Base-by-base conservation (phyloP, 37 sponge, comb jelly and placozoan genomes). In the Lycopodina hypogea region DNA sequence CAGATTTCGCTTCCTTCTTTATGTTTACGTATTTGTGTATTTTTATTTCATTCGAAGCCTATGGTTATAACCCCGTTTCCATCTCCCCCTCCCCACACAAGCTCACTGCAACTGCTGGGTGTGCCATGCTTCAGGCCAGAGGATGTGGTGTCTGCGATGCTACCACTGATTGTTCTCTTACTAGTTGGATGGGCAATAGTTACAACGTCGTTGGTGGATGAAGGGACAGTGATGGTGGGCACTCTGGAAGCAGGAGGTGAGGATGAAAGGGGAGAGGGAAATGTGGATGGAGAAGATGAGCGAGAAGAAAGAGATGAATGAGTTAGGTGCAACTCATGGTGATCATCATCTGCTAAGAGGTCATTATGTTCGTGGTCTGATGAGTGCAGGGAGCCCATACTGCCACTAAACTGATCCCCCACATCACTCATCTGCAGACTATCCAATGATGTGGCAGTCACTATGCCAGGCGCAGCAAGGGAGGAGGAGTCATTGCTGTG, bases 321-420 rank as follows among this genome's bases (percentile, higher is more conserved):
- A 12, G 4, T 45, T 45, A 45, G 48, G 8, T 45, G 4, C 8
- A 45, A 45, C 48, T 26, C 12, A 17, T 59, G 4, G 12, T 28
- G 4, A 7, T 28, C 15, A 12, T 23, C 28, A 7, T 59, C 28
- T 22, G 35, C 0, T n/a, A 35, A 63, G 48, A 58, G 40, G 41
- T 22, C n/a, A n/a, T n/a, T 37, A 14, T 76, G 36, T 68, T 52
- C 26, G 28, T 8, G 73, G 15, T 62, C 81, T 62, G 68, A 56
- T 69, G 84, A 76, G 1, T 76, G 84, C 35, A 83, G 59, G 24
- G 84, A 83, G 28, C 70, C 59, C 19, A 58, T 76, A 33, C 75
- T 67, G 6, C 77, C 84, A 67, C 59, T 68, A 42, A 76, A 76
- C 76, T 68, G 69, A 0, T 1, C 67, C 15, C 75, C 75, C 0